phyloP scores from a whole-genome alignment of 1,140 invertebrate genomes.

The Calycopis cecrops region DNA sequence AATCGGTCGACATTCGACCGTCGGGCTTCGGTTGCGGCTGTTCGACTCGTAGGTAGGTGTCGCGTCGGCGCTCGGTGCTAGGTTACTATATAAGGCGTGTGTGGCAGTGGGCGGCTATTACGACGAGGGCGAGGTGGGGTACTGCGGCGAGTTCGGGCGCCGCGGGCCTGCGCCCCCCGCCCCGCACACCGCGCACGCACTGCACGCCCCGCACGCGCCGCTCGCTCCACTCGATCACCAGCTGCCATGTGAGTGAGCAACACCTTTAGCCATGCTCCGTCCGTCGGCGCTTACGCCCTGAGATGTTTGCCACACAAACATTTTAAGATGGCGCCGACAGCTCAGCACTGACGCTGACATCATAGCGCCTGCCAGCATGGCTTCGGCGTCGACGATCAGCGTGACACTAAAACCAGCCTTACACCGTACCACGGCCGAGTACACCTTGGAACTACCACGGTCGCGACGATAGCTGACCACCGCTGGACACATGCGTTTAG shows the following conservation, averaged over 20 bases:
- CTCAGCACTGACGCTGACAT: too few relatives aligned
- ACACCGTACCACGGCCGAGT: too few relatives aligned
- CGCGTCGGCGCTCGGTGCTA: constrained; percentile 18
- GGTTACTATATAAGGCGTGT: constrained; percentile 52
- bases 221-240: constrained; percentile 52
- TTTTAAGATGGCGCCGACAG: too few relatives aligned
- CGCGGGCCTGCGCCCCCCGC: constrained; percentile 66
- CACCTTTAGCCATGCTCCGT: background rate
- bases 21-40: background rate
- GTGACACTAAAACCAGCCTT: too few relatives aligned
- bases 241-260: constrained; percentile 39
- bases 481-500: too few relatives aligned
- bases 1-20: too few relatives aligned
- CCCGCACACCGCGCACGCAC: constrained; percentile 50
- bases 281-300: background rate
- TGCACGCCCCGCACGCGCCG: constrained; percentile 50
- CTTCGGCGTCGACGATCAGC: too few relatives aligned
- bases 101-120: constrained; percentile 74
- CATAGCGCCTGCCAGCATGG: too few relatives aligned
- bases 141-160: constrained; percentile 67
- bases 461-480: too few relatives aligned
- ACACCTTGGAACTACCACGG: too few relatives aligned
- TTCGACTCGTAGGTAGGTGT: constrained; percentile 43
- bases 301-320: background rate
- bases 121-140: constrained; percentile 55